phyloP scores from a whole-genome alignment of 2,888 invertebrate genomes.

The Pocota personata region DNA sequence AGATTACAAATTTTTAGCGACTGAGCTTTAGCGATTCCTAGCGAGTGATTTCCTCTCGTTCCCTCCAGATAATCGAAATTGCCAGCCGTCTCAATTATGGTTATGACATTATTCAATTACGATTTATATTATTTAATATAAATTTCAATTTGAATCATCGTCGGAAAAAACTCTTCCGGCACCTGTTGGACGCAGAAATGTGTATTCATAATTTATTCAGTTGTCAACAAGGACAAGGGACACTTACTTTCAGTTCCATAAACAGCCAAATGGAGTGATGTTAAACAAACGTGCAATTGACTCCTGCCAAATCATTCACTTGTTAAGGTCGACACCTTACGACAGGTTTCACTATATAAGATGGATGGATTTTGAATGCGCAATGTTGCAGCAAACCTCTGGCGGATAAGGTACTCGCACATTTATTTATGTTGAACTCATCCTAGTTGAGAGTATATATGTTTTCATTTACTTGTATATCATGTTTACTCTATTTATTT shows the following conservation, averaged over 20 bases:
- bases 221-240: neutral
- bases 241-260: neutral
- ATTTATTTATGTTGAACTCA: constrained; percentile 9
- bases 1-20: too few species aligned
- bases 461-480: constrained; percentile 25
- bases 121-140: neutral
- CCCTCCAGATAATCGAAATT: neutral
- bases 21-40: too few species aligned
- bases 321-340: constrained; percentile 31
- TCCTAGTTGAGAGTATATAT: neutral
- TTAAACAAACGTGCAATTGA: constrained; percentile 18
- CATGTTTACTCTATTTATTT: constrained; percentile 52
- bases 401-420: constrained; percentile 13
- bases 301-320: constrained; percentile 15
- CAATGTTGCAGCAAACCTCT: constrained; percentile 39
- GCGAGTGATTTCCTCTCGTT: too few species aligned
- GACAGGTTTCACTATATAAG: constrained; percentile 21
- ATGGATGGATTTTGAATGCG: constrained; percentile 14
- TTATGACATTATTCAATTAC: neutral
- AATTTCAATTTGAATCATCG: neutral
- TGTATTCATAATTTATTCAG: neutral
- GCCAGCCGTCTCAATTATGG: neutral
- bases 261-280: constrained; percentile 16
- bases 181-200: constrained; percentile 8
- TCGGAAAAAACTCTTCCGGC: neutral